Evolutionary conservation across 2,797 vertebrate genomes (phyloP).

Genomic region (Enteromius fasciolatus): DNA sequence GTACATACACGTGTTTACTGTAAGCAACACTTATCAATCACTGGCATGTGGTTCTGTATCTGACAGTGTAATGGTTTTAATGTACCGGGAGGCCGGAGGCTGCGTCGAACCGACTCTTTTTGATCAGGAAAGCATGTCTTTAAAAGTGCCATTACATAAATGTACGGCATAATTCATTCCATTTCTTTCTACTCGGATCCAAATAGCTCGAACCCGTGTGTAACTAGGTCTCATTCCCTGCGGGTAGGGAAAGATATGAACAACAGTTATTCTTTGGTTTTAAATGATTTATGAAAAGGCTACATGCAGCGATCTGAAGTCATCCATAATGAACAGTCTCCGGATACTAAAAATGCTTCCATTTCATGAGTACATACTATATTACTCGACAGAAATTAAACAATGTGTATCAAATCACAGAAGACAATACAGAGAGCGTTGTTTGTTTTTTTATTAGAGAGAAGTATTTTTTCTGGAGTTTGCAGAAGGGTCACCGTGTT

Average conservation of each 20-base stretch:
- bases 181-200: conserved; percentile 41
- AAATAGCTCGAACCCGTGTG: conserved; percentile 38
- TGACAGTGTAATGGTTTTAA: conserved; percentile 51
- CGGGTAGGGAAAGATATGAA: conserved; percentile 52
- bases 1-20: conserved; percentile 48
- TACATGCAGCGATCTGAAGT: conserved; percentile 53
- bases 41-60: conserved; percentile 36
- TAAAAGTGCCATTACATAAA: conserved; percentile 51
- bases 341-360: conserved; percentile 54
- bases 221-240: conserved; percentile 48
- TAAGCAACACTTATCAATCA: conserved; percentile 62
- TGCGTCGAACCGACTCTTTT: conserved; percentile 32
- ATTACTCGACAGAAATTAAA: conserved; percentile 49
- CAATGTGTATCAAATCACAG: conserved; percentile 54
- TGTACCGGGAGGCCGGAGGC: conserved; percentile 41
- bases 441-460: conserved; percentile 42
- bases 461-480: conserved; percentile 43
- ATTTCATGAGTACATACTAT: conserved; percentile 50
- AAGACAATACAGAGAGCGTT: conserved; percentile 54
- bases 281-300: conserved; percentile 70
- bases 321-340: conserved; percentile 68
- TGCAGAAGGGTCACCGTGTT: conserved; percentile 44
- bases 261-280: conserved; percentile 52
- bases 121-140: conserved; percentile 46
- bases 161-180: conserved; percentile 31